phyloP scores from a whole-genome alignment of 2,888 invertebrate species.

The Napeogenes sylphis region DNA sequence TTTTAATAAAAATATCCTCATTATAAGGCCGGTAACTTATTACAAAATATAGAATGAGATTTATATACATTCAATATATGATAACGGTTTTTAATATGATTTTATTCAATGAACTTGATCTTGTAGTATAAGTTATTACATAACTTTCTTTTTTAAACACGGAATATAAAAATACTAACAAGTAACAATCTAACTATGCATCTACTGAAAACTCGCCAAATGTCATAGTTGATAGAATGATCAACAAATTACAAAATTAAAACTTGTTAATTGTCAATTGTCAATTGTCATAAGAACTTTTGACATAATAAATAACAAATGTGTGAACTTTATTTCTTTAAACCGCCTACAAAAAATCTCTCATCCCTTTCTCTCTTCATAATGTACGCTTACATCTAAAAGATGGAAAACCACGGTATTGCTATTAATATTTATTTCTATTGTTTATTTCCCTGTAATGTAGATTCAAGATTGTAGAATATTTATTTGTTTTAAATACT shows the following conservation, averaged over 20 bases:
- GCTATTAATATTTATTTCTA: neutral
- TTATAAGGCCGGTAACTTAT: slow-evolving; percentile 43
- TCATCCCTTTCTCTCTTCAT: neutral
- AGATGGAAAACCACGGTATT: neutral
- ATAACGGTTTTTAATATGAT: neutral
- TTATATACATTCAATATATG: neutral
- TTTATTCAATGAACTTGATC: neutral
- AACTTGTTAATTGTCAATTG: slow-evolving; percentile 4
- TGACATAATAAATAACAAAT: slow-evolving; percentile 10
- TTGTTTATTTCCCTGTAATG: neutral
- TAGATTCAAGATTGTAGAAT: neutral
- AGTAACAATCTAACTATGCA: neutral
- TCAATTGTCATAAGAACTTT: slow-evolving; percentile 3
- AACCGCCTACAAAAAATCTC: neutral
- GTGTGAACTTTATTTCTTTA: slow-evolving; percentile 28
- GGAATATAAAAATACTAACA: slow-evolving; percentile 1
- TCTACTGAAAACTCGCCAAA: slow-evolving; percentile 1
- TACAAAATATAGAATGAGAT: slow-evolving; percentile 14
- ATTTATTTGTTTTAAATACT: neutral
- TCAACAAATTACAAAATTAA: slow-evolving; percentile 6
- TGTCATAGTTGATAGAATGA: neutral
- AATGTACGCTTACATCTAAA: slow-evolving; percentile 6
- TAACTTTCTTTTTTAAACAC: slow-evolving; percentile 11
- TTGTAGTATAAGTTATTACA: slow-evolving; percentile 6
- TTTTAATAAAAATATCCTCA: slow-evolving; percentile 65